Base-by-base conservation (phyloP, 2,888 invertebrate species). In the Caenorhabditis sulstoni region DNA sequence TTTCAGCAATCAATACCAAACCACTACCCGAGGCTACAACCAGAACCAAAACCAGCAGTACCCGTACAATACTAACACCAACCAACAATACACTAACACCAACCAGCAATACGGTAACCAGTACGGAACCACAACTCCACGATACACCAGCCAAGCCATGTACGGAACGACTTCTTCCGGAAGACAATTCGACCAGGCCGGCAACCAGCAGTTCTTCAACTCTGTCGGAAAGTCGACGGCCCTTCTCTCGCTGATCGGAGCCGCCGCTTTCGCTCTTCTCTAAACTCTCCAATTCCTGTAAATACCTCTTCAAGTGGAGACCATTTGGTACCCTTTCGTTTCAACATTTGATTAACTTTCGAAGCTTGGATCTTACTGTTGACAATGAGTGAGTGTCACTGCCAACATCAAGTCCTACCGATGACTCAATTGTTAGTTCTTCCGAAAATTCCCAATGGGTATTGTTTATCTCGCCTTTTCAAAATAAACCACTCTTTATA, bases 1-100 rank as follows among this genome's bases (percentile, higher is more conserved):
- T n/a, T n/a, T n/a, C n/a, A n/a, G 76, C 64, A 76, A 76, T 49
- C 78, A 78, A 78, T 78, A 78, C 57, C 78, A 79, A 79, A 73
- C 78, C 16, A 73, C 79, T 3, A 73, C 78, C 23, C 39, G 67
- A 23, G 67, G 71, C 16, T 59, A 53, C 61, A 58, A 71, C 22
- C 53, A 74, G 20, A 74, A 64, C 22, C 53, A 74, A n/a, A 74
- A 64, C 57, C 61, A 73, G 16, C 65, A 66, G 41, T 66, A 66
- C 16, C 66, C 47, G 47, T 57, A 67, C 67, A 55, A 66, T 20
- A 9, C 20, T 2, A 53, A 65, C 22, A 47, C 58, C 22, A 59
- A 77, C 44, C 74, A 74, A 20, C 59, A 66, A 45, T 49, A 61
- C 53, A 35, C 39, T 22, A 41, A 59, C 39, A 61, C 53, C 9